These are phyloP conservation scores for Corythaixoides concolor DNA, from an alignment of 2,113 vertebrate genomes.

Conservation along the genomic window DNA sequence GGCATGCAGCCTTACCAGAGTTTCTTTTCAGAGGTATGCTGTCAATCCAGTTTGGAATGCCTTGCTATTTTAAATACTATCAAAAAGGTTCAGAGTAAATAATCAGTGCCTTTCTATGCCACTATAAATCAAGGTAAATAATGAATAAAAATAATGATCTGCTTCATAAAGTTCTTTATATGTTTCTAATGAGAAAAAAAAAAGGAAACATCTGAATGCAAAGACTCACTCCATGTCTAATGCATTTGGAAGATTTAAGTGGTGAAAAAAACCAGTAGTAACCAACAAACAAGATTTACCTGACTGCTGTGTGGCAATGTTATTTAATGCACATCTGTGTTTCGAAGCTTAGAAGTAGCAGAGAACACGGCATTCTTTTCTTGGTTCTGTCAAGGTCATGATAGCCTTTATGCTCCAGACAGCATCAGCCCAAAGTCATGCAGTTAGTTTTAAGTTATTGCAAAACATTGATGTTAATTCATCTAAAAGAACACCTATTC, in stretches of 20 bases:
- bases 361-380: neutral
- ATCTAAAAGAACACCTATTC: constrained; percentile 33
- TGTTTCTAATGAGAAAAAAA: constrained; percentile 1
- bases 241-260: neutral
- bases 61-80: neutral
- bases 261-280: neutral
- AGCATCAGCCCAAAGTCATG: neutral
- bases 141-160: constrained; percentile 8
- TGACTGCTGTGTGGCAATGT: neutral
- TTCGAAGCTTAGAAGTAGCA: neutral
- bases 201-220: neutral
- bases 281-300: constrained; percentile 44
- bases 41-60: neutral
- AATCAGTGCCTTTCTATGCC: neutral
- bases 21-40: neutral
- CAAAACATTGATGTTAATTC: constrained; percentile 41
- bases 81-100: neutral
- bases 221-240: neutral
- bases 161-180: neutral
- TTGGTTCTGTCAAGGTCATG: constrained; percentile 1
- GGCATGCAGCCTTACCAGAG: neutral
- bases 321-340: constrained; percentile 21
- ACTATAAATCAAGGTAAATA: neutral
- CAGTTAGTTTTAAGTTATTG: neutral
- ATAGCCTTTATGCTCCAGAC: neutral